Evolutionary conservation across 2,797 vertebrate species (phyloP), one percentile per base, ranked within the genome.

Genomic region (Thaleichthys pacificus): DNA sequence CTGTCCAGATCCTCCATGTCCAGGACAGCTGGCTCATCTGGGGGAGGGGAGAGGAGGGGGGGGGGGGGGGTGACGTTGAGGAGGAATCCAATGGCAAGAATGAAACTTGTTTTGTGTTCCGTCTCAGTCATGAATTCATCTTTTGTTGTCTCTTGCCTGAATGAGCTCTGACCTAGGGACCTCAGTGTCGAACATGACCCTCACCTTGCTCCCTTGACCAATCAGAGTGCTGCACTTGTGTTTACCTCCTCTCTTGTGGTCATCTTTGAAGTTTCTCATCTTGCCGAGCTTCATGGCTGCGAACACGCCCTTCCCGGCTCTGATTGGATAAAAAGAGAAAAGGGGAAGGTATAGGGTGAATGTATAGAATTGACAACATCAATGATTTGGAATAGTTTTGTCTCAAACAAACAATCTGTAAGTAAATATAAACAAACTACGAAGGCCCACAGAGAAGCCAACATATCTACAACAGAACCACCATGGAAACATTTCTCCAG

Each of bases 201-300:
- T 7, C 58, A 11, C 58, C 58, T 3, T 24, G 42, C 0, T 38
- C 28, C 51, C 47, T 19, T 22, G 51, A 68, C 7, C 66, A 56
- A 56, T 21, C 26, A 17, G 15, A 17, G 24, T 12, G 9, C 38
- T 42, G 2, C 11, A 11, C 38, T 42, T 42, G 30, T 32, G 24
- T 81, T 60, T 93, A 97, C 96, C 95, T 94, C 89, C 93, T 87
- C 86, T 95, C 75, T 91, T 93, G 79, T 92, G 91, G 58, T 98
- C 95, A 0, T 98, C 97, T 87, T 94, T 98, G 3, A 92, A 90
- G 2, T 87, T 87, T 42, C 96, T 95, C 0, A 87, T 91, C 93
- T 97, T 99, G 77, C 96, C 95, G 0, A 98, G 95, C 88, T 97
- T 99, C 97, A 99, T 99, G 89, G 95, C 96, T 68, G 96, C 96